Conservation (phyloP, 2,797 vertebrate species). For the Helicolenus hilgendorfi region DNA sequence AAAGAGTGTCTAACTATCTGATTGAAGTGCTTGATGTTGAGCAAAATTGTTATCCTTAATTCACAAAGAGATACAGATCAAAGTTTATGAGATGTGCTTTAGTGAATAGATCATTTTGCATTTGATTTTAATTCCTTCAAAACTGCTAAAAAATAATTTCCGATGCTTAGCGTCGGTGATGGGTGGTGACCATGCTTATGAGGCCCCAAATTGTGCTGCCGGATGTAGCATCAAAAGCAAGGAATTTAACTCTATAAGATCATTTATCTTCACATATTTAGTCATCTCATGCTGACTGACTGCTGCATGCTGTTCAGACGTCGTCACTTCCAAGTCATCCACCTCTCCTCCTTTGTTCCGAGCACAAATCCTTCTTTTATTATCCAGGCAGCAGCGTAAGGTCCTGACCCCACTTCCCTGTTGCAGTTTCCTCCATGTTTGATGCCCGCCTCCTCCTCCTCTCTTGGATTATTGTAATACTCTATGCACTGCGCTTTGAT, state of each 20-base stretch:
- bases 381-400: slow-evolving; percentile 80
- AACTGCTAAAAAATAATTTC: slow-evolving; percentile 39
- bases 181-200: neutral
- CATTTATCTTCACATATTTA: slow-evolving; percentile 14
- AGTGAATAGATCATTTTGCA: slow-evolving; percentile 64
- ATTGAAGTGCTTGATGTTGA: slow-evolving; percentile 79
- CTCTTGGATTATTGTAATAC: slow-evolving; percentile 85
- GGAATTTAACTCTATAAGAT: slow-evolving; percentile 19
- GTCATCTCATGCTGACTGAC: slow-evolving; percentile 33
- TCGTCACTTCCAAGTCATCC: slow-evolving; percentile 60
- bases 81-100: slow-evolving; percentile 56
- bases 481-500: slow-evolving; percentile 83
- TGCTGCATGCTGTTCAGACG: slow-evolving; percentile 72
- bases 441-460: slow-evolving; percentile 64
- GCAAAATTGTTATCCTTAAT: slow-evolving; percentile 80
- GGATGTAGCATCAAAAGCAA: slow-evolving; percentile 11
- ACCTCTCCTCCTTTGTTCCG: slow-evolving; percentile 79
- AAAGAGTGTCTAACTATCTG: slow-evolving; percentile 71
- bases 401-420: slow-evolving; percentile 87
- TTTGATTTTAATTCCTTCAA: slow-evolving; percentile 68
- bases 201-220: neutral
- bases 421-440: slow-evolving; percentile 80
- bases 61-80: slow-evolving; percentile 74
- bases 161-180: slow-evolving; percentile 1
- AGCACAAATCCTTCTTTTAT: slow-evolving; percentile 87